phyloP scores from a whole-genome alignment of 2,113 vertebrate genomes.

The Capreolus pygargus region DNA sequence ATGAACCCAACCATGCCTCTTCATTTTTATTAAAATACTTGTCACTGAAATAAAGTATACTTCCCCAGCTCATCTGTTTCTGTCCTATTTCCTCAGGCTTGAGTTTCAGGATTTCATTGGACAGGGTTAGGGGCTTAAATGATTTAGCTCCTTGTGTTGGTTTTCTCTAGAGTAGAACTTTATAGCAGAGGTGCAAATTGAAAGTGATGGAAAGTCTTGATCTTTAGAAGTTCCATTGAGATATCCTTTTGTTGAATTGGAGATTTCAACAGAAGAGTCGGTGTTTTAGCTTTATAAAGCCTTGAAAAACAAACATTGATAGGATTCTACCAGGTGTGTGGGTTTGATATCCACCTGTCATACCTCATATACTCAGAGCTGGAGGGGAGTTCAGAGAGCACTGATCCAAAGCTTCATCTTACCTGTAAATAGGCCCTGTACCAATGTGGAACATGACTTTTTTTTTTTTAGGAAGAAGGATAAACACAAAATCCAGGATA shows the following conservation, averaged over 20 bases:
- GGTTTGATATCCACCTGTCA: not conserved
- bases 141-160: not conserved
- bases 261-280: not conserved
- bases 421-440: not conserved
- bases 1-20: not conserved
- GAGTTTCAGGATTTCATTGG: not conserved
- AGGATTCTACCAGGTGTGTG: not conserved
- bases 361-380: not conserved
- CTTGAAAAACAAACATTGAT: conserved; percentile 29
- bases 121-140: not conserved
- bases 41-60: conserved; percentile 43
- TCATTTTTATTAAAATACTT: conserved; percentile 41
- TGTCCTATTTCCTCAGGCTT: conserved; percentile 9
- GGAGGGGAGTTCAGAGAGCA: not conserved
- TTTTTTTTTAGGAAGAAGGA: not conserved
- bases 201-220: conserved; percentile 40
- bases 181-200: conserved; percentile 19
- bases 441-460: not conserved
- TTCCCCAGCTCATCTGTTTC: conserved; percentile 33
- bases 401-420: conserved; percentile 7
- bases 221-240: conserved; percentile 8
- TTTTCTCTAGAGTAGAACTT: conserved; percentile 35
- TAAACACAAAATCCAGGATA: conserved; percentile 1
- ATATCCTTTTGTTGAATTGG: conserved; percentile 20
- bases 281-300: not conserved